Percentiles rank a stretch among this genome's conserved stretches.
phyloP scores from a whole-genome alignment of 2,888 invertebrate genomes.

The Chrysopilus asiliformis region DNA sequence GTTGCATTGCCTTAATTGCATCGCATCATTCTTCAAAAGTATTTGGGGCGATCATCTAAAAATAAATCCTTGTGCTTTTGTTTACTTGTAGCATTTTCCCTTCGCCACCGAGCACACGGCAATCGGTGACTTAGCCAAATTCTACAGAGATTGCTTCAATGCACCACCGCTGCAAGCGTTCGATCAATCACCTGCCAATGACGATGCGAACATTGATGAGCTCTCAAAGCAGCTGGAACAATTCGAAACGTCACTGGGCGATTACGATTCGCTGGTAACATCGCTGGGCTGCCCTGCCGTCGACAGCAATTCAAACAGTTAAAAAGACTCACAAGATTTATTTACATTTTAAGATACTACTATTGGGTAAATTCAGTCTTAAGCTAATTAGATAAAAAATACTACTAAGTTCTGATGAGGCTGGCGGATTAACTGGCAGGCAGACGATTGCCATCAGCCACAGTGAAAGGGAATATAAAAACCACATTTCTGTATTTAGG shows the following conservation, averaged over 20 bases:
- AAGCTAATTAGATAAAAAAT: no score
- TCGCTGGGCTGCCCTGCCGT: slow-evolving; percentile 24
- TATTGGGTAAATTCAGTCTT: no score
- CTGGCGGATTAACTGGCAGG: no score
- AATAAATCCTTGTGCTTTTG: slow-evolving; percentile 2
- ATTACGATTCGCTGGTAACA: slow-evolving; percentile 35
- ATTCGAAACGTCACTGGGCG: slow-evolving; percentile 35
- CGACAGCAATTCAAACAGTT: slow-evolving; percentile 17
- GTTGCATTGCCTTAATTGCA: no score
- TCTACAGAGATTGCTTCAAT: slow-evolving; percentile 35
- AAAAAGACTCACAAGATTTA: no score
- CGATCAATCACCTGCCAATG: slow-evolving; percentile 6
- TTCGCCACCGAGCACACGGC: slow-evolving; percentile 35
- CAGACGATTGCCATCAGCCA: no score
- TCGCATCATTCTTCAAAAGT: neutral
- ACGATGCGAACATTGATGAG: slow-evolving; percentile 24
- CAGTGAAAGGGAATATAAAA: no score
- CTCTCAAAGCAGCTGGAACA: slow-evolving; percentile 34
- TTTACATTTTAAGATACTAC: no score
- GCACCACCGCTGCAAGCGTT: slow-evolving; percentile 24
- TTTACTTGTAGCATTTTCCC: slow-evolving; percentile 28
- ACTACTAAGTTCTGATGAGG: no score
- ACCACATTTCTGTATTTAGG: no score
- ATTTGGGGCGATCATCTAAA: neutral
- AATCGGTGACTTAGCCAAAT: slow-evolving; percentile 35